Percentiles rank a stretch among this genome's conserved stretches.
Conservation (phyloP, 1,140 invertebrate genomes). For the Drosophila erecta region DNA sequence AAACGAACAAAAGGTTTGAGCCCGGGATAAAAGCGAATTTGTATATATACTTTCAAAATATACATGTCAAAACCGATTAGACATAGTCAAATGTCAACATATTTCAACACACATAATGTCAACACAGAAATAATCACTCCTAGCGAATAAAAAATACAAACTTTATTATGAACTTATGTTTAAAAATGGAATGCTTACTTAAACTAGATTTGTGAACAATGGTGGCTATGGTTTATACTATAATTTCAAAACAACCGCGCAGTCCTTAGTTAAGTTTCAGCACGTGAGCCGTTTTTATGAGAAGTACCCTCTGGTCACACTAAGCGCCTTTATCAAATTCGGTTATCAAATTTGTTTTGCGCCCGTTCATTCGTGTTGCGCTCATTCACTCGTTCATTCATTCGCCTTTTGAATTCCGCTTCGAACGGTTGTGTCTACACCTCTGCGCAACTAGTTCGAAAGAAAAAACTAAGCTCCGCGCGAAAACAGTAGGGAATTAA, state of each 20-base stretch:
- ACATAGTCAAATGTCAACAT: no score
- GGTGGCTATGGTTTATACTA: no score
- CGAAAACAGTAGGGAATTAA: neutral
- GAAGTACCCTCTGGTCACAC: neutral
- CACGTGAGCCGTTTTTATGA: neutral
- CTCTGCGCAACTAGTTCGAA: conserved; percentile 2
- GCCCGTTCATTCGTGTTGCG: neutral
- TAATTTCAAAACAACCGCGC: neutral
- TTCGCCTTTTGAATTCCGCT: conserved; percentile 8
- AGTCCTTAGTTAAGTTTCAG: neutral
- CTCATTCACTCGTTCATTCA: conserved; percentile 3
- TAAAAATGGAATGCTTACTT: neutral
- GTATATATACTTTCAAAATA: no score
- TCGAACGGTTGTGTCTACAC: conserved; percentile 11
- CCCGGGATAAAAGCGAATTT: neutral
- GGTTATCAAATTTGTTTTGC: conserved; percentile 15
- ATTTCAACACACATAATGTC: no score
- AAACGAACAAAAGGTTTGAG: neutral
- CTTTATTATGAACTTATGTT: neutral
- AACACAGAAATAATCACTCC: no score
- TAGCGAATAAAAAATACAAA: no score
- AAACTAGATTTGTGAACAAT: no score
- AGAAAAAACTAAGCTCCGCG: conserved; percentile 1
- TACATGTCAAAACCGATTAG: no score
- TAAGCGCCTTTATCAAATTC: conserved; percentile 8